Conservation (phyloP, 2,797 vertebrate species). For the Squalus acanthias region DNA sequence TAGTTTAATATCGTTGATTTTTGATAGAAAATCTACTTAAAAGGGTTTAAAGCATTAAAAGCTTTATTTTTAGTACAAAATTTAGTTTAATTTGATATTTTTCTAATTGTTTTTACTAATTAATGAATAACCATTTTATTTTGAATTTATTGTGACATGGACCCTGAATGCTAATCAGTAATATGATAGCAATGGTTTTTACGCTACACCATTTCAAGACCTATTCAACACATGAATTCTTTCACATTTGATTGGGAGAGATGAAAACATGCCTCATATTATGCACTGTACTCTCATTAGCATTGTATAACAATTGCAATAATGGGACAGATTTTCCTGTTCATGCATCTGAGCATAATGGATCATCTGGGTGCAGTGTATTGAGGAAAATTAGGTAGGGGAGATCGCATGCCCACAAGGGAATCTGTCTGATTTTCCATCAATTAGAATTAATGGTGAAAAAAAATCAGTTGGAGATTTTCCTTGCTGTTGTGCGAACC, state of each 20-base stretch:
- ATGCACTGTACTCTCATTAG: neutral
- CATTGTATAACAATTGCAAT: neutral
- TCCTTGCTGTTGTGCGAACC: neutral
- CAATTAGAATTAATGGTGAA: neutral
- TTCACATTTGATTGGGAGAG: neutral
- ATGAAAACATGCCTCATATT: neutral
- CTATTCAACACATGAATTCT: neutral
- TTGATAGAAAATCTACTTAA: neutral
- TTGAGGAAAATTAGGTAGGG: neutral
- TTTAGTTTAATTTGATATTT: neutral
- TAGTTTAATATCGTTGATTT: neutral
- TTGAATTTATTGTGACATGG: neutral
- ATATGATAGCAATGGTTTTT: neutral
- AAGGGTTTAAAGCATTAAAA: neutral
- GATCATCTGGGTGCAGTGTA: no score
- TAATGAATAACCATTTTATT: neutral
- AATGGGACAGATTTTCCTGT: neutral
- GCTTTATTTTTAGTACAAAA: neutral
- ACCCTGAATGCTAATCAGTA: neutral
- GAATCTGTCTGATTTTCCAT: neutral
- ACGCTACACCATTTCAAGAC: neutral
- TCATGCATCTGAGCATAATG: neutral
- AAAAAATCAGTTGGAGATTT: neutral
- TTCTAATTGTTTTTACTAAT: neutral
- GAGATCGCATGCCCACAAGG: neutral